These are phyloP conservation scores for Percopsis transmontana DNA, from an alignment of 2,113 vertebrate species.

Conservation along the genomic window DNA sequence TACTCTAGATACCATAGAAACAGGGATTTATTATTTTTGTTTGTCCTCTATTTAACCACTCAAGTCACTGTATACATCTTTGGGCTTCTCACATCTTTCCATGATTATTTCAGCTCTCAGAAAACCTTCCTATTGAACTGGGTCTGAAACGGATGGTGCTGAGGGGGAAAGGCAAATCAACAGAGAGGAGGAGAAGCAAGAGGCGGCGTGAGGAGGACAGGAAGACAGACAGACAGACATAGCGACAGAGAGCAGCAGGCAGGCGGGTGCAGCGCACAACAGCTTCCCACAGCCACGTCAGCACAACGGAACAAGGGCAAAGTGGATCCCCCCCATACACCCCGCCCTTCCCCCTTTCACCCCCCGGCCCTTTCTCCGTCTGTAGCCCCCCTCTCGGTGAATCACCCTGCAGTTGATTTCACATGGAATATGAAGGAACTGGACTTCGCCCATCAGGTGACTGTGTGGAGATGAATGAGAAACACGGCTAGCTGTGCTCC, in stretches of 20 bases:
- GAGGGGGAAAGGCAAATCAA: slow-evolving; percentile 42
- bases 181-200: slow-evolving; percentile 27
- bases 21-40: too few species aligned
- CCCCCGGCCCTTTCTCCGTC: slow-evolving; percentile 48
- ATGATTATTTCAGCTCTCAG: too few species aligned
- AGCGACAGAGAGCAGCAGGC: slow-evolving; percentile 37
- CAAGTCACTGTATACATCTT: too few species aligned
- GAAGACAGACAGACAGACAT: slow-evolving; percentile 8
- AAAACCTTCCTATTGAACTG: too few species aligned
- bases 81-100: too few species aligned
- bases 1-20: too few species aligned
- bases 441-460: too few species aligned
- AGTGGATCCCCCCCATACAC: slow-evolving; percentile 58
- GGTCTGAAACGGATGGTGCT: too few species aligned
- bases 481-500: slow-evolving; percentile 4
- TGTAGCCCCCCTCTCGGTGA: slow-evolving; percentile 39
- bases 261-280: slow-evolving; percentile 38
- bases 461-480: slow-evolving; percentile 5
- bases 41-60: too few species aligned
- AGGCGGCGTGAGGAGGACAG: slow-evolving; percentile 29
- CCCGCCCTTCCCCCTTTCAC: slow-evolving; percentile 22
- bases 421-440: background rate
- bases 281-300: slow-evolving; percentile 70
- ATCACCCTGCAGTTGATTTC: slow-evolving; percentile 24
- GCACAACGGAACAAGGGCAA: slow-evolving; percentile 59